Base-by-base conservation (phyloP, 2,797 vertebrate species). In the Poliocrania exsul region DNA sequence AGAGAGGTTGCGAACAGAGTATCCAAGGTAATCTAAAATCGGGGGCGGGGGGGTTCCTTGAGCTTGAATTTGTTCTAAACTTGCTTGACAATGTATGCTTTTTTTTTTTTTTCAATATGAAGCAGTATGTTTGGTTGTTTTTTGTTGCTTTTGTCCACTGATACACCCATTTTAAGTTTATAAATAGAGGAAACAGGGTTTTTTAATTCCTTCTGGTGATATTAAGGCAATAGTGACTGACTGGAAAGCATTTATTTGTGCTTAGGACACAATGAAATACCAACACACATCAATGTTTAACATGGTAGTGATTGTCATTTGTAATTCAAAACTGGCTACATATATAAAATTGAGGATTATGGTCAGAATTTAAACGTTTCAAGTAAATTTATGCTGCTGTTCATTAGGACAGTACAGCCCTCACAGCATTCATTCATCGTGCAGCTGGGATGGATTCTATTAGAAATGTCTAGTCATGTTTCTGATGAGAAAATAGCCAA, bases 1-100 rank as follows among this genome's bases (percentile, higher is more conserved):
- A 98, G 99, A 95, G 99, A 99, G 96, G 99, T 99, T 91, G 99
- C 99, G 33, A 99, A 99, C 97, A 98, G 99, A 96, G 99, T 99
- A 81, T 99, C 99, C 31, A 99, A 99, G 99, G 99, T 99, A 99
- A 99, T 51, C 18, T 57, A 42, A 88, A 93, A 86, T 24, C 25
- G 37, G 37, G 29, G 13, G 19, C 26, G 2, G 1, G 13, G 19
- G 31, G 2, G 1, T 26, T 44, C 69, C 56, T 87, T 75, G 77
- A 84, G 18, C n/a, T 66, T 84, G 70, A 35, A 24, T 75, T 69
- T 79, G 3, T 42, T 79, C 91, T 93, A 24, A 23, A 29, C 11
- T 83, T 81, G 16, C 38, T 51, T 65, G 44, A 35, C 4, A 66
- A 49, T 4, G 4, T 67, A 21, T 8, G 2, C 2, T 31, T 44